Percentiles rank a stretch among this genome's conserved stretches.
Evolutionary conservation across 2,888 invertebrate species (phyloP).

Genomic region (Plutella xylostella): DNA sequence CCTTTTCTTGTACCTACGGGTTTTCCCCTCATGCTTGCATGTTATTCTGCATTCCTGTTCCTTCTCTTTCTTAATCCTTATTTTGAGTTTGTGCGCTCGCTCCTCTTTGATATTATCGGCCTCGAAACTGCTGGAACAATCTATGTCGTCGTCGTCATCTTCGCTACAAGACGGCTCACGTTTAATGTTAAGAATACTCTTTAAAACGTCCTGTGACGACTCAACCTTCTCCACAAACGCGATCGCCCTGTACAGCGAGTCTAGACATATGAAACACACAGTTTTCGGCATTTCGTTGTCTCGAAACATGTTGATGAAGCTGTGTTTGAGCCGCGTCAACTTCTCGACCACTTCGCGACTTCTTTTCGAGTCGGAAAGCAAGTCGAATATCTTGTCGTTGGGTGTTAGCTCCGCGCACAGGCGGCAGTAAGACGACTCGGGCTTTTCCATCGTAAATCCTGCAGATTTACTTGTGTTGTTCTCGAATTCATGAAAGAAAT

Average conservation of each 20-base stretch:
- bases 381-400: conserved; percentile 35
- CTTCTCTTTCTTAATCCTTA: neutral
- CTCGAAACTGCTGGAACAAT: neutral
- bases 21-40: neutral
- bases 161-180: neutral
- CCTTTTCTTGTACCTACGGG: neutral
- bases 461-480: too few relatives aligned
- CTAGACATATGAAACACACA: conserved; percentile 47
- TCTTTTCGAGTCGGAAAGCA: conserved; percentile 29
- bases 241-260: conserved; percentile 42
- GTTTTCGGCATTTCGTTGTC: conserved; percentile 40
- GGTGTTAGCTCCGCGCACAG: conserved; percentile 41
- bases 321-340: conserved; percentile 42
- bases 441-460: neutral
- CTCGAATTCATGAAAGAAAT: too few relatives aligned
- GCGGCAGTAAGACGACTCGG: conserved; percentile 31
- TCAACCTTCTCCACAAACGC: conserved; percentile 31
- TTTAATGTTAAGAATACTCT: neutral
- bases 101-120: neutral
- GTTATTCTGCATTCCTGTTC: neutral
- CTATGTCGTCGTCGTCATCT: neutral
- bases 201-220: neutral
- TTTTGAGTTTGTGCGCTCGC: neutral
- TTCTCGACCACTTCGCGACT: conserved; percentile 36
- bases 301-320: conserved; percentile 44